Conservation (phyloP, 2,888 invertebrate genomes). For the Acanthococcus lagerstroemiae region DNA sequence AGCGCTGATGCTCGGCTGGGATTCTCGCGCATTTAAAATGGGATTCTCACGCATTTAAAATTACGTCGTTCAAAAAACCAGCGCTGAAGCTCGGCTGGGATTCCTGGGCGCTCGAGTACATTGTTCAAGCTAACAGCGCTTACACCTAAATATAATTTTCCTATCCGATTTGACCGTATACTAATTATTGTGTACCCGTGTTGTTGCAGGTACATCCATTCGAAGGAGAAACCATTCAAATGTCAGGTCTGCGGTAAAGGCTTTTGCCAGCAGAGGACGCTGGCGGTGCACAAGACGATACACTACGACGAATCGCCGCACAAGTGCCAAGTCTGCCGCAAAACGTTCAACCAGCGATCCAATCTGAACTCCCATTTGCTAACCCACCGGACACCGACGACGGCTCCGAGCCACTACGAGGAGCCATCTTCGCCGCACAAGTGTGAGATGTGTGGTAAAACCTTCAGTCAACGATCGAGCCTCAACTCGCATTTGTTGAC, state of each 20-base stretch:
- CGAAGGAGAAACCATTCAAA: slow-evolving; percentile 95
- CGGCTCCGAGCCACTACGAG: slow-evolving; percentile 95
- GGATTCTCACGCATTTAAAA: too few relatives aligned
- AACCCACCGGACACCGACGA: too few relatives aligned
- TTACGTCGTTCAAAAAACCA: too few relatives aligned
- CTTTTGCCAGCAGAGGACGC: slow-evolving; percentile 88
- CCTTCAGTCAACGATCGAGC: slow-evolving; percentile 91
- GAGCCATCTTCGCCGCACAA: slow-evolving; percentile 98
- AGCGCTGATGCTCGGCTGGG: too few relatives aligned
- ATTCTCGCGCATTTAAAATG: too few relatives aligned
- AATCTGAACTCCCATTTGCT: slow-evolving; percentile 92
- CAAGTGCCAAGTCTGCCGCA: slow-evolving; percentile 90
- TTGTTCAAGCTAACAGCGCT: too few relatives aligned
- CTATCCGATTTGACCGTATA: too few relatives aligned
- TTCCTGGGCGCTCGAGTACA: too few relatives aligned
- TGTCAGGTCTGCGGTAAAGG: slow-evolving; percentile 94
- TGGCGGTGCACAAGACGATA: slow-evolving; percentile 95
- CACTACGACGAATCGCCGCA: slow-evolving; percentile 97
- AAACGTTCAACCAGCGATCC: slow-evolving; percentile 92
- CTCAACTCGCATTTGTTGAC: slow-evolving; percentile 88
- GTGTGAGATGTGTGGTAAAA: slow-evolving; percentile 91
- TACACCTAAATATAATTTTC: too few relatives aligned
- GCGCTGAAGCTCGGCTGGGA: too few relatives aligned
- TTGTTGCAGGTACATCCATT: slow-evolving; percentile 76
- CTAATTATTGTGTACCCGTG: too few relatives aligned